Conservation (phyloP, 2,888 invertebrate genomes). For the Furcula furcula region DNA sequence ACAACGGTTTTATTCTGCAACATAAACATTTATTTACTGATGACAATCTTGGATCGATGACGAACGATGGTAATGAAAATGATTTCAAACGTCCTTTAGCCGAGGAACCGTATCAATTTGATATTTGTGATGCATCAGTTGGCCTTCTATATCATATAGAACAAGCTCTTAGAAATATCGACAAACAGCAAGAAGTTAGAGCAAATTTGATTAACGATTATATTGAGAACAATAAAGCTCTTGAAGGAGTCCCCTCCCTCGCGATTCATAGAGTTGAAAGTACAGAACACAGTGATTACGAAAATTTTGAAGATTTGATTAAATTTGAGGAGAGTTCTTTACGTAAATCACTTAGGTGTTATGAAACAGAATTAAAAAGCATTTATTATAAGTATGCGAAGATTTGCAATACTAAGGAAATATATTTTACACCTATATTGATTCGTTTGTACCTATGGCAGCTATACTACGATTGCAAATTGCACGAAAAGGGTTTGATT, state of each 20-base stretch:
- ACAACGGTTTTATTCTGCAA: conserved; percentile 76
- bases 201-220: conserved; percentile 50
- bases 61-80: conserved; percentile 26
- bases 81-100: conserved; percentile 26
- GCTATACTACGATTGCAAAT: conserved; percentile 79
- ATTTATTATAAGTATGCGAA: conserved; percentile 79
- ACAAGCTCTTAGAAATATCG: conserved; percentile 57
- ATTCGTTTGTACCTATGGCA: conserved; percentile 83
- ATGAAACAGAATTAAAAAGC: conserved; percentile 68
- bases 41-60: conserved; percentile 64
- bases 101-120: conserved; percentile 45
- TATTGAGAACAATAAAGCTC: conserved; percentile 46
- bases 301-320: conserved; percentile 41
- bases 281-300: conserved; percentile 5
- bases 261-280: conserved; percentile 20
- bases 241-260: conserved; percentile 16
- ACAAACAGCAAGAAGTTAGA: conserved; percentile 49
- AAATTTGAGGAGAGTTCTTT: conserved; percentile 69
- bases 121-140: conserved; percentile 59
- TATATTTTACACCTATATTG: conserved; percentile 64
- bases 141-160: conserved; percentile 71
- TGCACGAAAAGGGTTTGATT: conserved; percentile 71
- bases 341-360: conserved; percentile 64
- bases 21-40: conserved; percentile 73
- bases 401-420: conserved; percentile 59